Evolutionary conservation across 2,113 vertebrate genomes (phyloP).

Genomic region (Pavo muticus): DNA sequence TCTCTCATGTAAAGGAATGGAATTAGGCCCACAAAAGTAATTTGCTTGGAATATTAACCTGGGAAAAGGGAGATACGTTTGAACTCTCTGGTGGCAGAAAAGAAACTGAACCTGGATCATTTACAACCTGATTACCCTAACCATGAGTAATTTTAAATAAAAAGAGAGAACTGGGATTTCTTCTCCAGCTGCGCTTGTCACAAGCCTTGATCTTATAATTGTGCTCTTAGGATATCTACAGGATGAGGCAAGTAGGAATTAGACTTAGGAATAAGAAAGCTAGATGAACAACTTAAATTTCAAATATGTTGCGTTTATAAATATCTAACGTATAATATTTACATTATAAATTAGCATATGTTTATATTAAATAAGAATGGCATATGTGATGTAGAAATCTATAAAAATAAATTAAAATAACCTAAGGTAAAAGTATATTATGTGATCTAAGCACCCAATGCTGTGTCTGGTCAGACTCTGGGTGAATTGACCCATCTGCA

Average conservation of each 20-base stretch:
- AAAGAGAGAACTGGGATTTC: slow-evolving; percentile 60
- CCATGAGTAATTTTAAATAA: slow-evolving; percentile 61
- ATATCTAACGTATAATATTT: background rate
- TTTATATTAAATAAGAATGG: background rate
- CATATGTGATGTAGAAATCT: background rate
- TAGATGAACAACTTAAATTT: background rate
- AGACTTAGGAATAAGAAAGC: background rate
- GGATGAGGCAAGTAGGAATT: slow-evolving; percentile 52
- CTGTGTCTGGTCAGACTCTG: background rate
- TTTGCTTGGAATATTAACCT: slow-evolving; percentile 71
- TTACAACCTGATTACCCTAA: slow-evolving; percentile 67
- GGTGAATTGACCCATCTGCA: background rate
- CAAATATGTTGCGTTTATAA: background rate
- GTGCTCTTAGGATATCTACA: slow-evolving; percentile 44
- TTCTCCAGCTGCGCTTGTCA: slow-evolving; percentile 48
- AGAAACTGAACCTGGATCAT: slow-evolving; percentile 48
- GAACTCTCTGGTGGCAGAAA: slow-evolving; percentile 47
- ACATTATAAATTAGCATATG: background rate
- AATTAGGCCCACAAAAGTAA: slow-evolving; percentile 62
- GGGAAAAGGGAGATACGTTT: slow-evolving; percentile 41
- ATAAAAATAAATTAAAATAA: background rate
- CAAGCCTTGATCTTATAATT: slow-evolving; percentile 56
- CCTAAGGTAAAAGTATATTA: background rate
- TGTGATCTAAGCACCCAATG: background rate
- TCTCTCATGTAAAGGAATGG: background rate